Conservation (phyloP, 2,113 vertebrate genomes). For the Tragelaphus buxtoni region DNA sequence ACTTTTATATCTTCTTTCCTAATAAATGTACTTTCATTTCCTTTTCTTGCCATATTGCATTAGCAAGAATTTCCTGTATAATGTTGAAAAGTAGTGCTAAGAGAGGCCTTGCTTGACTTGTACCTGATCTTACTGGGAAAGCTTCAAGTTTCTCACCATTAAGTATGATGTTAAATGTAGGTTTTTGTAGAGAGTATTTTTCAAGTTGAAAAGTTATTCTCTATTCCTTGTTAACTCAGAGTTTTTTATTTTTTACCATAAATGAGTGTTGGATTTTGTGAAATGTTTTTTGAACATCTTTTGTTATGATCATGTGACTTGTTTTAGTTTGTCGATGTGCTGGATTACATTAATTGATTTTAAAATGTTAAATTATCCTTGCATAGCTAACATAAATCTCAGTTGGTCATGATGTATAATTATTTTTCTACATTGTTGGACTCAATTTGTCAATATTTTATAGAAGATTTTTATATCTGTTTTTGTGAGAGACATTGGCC, state of each 20-base stretch:
- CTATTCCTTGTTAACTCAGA: background rate
- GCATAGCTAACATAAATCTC: background rate
- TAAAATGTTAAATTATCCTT: background rate
- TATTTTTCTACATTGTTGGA: background rate
- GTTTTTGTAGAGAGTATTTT: background rate
- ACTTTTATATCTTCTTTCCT: background rate
- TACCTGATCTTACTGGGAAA: background rate
- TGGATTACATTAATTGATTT: background rate
- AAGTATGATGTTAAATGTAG: background rate
- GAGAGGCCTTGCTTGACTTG: background rate
- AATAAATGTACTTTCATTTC: background rate
- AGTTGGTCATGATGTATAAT: background rate
- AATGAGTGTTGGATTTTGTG: background rate
- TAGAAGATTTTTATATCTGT: background rate
- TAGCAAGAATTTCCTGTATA: background rate
- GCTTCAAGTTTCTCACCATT: background rate
- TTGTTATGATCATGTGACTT: background rate
- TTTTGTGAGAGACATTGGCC: background rate
- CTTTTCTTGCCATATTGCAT: background rate
- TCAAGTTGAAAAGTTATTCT: background rate
- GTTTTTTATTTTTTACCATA: background rate
- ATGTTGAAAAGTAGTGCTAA: background rate
- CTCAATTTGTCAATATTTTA: background rate
- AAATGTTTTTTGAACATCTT: background rate
- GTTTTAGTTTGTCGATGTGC: background rate